Evolutionary conservation across 2,888 invertebrate species (phyloP).

Genomic region (Drosophila pseudotalamancana): DNA sequence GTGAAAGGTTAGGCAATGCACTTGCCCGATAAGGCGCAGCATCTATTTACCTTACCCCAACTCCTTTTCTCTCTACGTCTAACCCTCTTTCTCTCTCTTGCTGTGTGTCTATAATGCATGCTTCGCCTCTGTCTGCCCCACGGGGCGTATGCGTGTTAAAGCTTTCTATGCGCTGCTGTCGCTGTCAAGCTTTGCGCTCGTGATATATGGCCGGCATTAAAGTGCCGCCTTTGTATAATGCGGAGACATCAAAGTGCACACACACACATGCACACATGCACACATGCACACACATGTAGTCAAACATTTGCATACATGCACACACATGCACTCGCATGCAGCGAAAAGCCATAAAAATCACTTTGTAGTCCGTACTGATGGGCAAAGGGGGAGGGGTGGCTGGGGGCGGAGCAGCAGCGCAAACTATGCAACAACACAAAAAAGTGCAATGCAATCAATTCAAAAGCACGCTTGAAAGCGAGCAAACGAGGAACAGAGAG

Average conservation of each 20-base stretch:
- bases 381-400: conserved; percentile 5
- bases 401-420: conserved; percentile 59
- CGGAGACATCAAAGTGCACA: conserved; percentile 73
- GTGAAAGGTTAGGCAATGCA: conserved; percentile 44
- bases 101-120: background rate
- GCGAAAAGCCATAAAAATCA: conserved; percentile 74
- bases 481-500: conserved; percentile 15
- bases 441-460: conserved; percentile 78
- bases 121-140: conserved; percentile 28
- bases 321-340: conserved; percentile 16
- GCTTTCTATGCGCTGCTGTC: conserved; percentile 49
- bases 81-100: background rate
- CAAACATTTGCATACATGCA: conserved; percentile 63
- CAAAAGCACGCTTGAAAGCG: conserved; percentile 49
- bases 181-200: conserved; percentile 65
- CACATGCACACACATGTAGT: conserved; percentile 18
- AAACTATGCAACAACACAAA: conserved; percentile 63
- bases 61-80: background rate
- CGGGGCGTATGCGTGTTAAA: conserved; percentile 73
- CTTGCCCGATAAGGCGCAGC: conserved; percentile 34
- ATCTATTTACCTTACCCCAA: background rate
- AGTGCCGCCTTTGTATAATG: conserved; percentile 69
- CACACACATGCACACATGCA: conserved; percentile 24
- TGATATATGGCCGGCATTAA: conserved; percentile 71
- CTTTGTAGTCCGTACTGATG: conserved; percentile 53